Conservation (phyloP, 2,113 vertebrate species). For the Notarius lentiginosus region DNA sequence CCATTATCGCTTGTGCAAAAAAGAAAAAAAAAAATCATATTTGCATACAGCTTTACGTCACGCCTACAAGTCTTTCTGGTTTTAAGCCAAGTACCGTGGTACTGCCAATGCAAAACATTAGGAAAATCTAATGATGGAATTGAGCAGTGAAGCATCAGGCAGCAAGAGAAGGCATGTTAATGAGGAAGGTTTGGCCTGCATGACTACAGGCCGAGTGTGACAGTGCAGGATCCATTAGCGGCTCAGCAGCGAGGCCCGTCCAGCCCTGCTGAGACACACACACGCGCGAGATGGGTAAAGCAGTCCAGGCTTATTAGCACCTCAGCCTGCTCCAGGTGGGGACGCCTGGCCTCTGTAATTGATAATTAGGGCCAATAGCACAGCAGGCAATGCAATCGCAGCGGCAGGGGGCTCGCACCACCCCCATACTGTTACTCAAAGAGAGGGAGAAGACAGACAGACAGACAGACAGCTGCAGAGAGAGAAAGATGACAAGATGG, state of each 20-base stretch:
- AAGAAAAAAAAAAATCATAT: neutral
- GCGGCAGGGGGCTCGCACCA: constrained; percentile 58
- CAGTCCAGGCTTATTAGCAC: constrained; percentile 72
- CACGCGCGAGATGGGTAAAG: constrained; percentile 63
- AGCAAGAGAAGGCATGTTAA: constrained; percentile 38
- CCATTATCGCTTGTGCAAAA: neutral
- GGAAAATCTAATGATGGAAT: constrained; percentile 13
- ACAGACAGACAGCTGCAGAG: constrained; percentile 1
- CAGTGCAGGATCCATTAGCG: constrained; percentile 70
- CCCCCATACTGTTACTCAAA: constrained; percentile 62
- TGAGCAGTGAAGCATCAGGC: constrained; percentile 14
- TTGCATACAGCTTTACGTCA: neutral
- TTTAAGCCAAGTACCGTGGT: neutral
- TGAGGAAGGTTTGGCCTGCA: constrained; percentile 46
- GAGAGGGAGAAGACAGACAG: constrained; percentile 34
- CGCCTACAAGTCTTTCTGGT: neutral
- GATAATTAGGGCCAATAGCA: constrained; percentile 78
- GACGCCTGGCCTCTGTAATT: constrained; percentile 69
- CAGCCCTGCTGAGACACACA: constrained; percentile 65
- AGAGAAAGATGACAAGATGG: neutral
- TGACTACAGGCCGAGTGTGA: constrained; percentile 43
- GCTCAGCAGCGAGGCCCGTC: constrained; percentile 59
- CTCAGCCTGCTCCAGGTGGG: constrained; percentile 71
- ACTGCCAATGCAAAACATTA: neutral
- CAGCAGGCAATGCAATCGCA: constrained; percentile 60